These are phyloP conservation scores for Aptenodytes patagonicus DNA, from an alignment of 2,113 vertebrate species.

Conservation along the genomic window DNA sequence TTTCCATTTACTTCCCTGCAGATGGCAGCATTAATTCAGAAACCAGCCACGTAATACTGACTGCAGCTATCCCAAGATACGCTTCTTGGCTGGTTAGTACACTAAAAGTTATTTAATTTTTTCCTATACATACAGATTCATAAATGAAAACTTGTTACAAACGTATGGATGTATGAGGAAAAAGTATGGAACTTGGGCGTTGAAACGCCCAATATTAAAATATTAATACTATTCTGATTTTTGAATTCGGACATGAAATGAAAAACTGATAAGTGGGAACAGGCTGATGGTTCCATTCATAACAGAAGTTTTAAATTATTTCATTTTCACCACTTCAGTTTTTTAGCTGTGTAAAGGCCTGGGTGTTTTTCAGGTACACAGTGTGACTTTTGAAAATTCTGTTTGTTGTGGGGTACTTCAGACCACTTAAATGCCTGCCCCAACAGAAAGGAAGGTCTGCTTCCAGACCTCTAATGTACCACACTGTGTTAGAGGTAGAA, in stretches of 20 bases:
- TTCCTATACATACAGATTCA: not conserved
- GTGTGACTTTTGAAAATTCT: not conserved
- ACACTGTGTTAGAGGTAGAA: accelerated
- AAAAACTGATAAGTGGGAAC: not conserved
- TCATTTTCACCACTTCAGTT: not conserved
- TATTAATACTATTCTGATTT: not conserved
- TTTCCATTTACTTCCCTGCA: conserved; percentile 71
- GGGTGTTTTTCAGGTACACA: not conserved
- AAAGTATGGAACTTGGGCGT: accelerated
- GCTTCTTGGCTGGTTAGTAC: conserved; percentile 89
- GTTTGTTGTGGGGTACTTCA: not conserved
- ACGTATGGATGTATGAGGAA: not conserved
- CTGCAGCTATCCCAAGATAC: conserved; percentile 83
- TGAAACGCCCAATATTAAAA: not conserved
- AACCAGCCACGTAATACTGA: conserved; percentile 85
- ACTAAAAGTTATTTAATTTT: not conserved
- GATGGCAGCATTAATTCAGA: conserved; percentile 88
- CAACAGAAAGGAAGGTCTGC: not conserved
- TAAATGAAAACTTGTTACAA: not conserved
- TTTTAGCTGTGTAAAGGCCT: not conserved
- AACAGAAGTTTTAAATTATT: not conserved
- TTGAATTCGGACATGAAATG: not conserved
- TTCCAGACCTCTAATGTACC: not conserved
- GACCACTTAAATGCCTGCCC: not conserved
- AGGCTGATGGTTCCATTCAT: not conserved